Evolutionary conservation across 2,113 vertebrate genomes (phyloP).

Genomic region (Myocastor coypus): DNA sequence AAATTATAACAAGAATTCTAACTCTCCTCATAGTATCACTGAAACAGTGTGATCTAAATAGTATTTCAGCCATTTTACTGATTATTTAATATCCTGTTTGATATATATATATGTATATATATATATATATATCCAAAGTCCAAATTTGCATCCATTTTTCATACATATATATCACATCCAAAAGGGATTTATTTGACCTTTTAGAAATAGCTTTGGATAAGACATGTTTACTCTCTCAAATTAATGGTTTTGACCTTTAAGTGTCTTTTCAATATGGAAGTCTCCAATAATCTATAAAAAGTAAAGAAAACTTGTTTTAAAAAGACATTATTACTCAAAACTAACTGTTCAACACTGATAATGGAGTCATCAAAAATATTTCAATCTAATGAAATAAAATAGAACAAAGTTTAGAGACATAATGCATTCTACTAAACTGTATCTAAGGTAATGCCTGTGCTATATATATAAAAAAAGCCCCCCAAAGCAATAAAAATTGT

Average conservation of each 20-base stretch:
- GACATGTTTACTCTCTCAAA: conserved; percentile 60
- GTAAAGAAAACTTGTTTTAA: conserved; percentile 32
- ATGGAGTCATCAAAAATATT: conserved; percentile 70
- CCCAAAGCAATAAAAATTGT: conserved; percentile 69
- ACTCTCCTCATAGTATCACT: conserved; percentile 60
- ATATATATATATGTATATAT: conserved; percentile 67
- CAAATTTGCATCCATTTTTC: conserved; percentile 71
- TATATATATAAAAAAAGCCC: neutral
- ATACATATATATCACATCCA: neutral
- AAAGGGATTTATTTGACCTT: conserved; percentile 64
- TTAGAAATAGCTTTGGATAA: conserved; percentile 3
- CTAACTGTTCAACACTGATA: conserved; percentile 70
- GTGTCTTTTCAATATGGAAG: conserved; percentile 71
- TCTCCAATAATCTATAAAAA: conserved; percentile 70
- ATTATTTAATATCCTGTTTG: conserved; percentile 63
- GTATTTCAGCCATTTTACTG: conserved; percentile 67
- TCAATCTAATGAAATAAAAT: conserved; percentile 24
- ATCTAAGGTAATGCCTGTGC: conserved; percentile 66
- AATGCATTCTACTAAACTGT: neutral
- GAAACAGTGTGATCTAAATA: conserved; percentile 66
- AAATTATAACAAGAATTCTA: conserved; percentile 64
- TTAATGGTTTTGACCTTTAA: conserved; percentile 75
- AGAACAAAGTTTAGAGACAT: conserved; percentile 61
- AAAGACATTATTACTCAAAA: conserved; percentile 57
- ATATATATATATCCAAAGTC: conserved; percentile 66